A percentile compares a stretch with the other conserved stretches of the same genome.
These are phyloP conservation scores for Terebella lapidaria DNA, from an alignment of 2,888 invertebrate species.

Conservation along the genomic window DNA sequence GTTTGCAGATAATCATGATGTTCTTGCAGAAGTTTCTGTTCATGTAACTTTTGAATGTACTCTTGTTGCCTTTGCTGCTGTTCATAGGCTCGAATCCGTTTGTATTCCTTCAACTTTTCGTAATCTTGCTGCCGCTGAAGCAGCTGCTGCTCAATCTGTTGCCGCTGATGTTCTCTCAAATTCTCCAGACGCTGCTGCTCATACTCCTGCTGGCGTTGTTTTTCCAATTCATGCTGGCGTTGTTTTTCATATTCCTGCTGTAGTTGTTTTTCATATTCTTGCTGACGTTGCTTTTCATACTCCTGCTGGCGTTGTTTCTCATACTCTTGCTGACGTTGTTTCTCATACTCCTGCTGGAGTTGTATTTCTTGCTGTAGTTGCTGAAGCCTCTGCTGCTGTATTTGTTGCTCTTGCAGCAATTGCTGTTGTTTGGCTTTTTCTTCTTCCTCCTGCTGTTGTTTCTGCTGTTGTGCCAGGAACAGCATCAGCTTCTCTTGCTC, in stretches of 20 bases:
- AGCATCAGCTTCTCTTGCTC: neutral
- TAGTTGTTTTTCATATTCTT: neutral
- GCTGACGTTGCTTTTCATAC: neutral
- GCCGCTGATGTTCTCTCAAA: neutral
- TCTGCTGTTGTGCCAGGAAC: neutral
- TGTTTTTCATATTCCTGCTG: neutral
- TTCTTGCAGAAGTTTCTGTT: neutral
- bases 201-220: neutral
- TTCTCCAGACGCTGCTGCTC: slow-evolving; percentile 1
- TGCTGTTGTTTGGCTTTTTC: neutral
- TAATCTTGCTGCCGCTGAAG: slow-evolving; percentile 3
- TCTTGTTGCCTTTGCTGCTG: slow-evolving; percentile 4
- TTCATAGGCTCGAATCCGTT: neutral
- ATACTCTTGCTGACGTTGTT: neutral
- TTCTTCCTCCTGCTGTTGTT: too few relatives aligned
- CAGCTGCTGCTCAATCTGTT: neutral
- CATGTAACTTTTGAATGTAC: too few relatives aligned
- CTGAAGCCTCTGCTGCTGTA: slow-evolving; percentile 5
- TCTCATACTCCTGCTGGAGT: neutral
- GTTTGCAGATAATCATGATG: neutral
- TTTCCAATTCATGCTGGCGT: neutral
- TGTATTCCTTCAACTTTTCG: slow-evolving; percentile 2
- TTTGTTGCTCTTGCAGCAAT: slow-evolving; percentile 2
- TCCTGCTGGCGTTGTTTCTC: slow-evolving; percentile 5
- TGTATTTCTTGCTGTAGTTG: neutral